Evolutionary conservation across 2,888 invertebrate species (phyloP).

Genomic region (Euproctis similis): DNA sequence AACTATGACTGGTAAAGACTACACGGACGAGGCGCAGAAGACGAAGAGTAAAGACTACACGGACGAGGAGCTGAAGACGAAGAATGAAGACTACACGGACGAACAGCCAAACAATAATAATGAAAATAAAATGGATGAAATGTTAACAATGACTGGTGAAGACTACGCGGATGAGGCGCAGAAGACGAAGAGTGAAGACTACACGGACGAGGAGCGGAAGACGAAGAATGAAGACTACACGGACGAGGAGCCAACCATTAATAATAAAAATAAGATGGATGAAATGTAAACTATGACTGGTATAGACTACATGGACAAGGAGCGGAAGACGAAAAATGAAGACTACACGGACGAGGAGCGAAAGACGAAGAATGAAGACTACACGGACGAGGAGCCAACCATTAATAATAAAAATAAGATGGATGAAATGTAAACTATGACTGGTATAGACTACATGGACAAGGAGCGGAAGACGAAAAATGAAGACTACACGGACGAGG

Average conservation of each 20-base stretch:
- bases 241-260: no score
- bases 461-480: conserved; percentile 2
- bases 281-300: neutral
- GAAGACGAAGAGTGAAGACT: no score
- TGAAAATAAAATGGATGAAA: neutral
- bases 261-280: no score
- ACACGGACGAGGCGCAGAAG: conserved; percentile 7
- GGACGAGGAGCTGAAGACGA: conserved; percentile 1
- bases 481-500: conserved; percentile 4
- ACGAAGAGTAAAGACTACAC: conserved; percentile 4
- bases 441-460: conserved; percentile 1
- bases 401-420: neutral
- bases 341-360: conserved; percentile 1
- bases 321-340: neutral
- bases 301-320: no score
- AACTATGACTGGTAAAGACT: conserved; percentile 3
- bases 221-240: neutral
- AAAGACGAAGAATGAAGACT: neutral
- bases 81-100: conserved; percentile 2
- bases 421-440: conserved; percentile 2
- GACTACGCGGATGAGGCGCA: conserved; percentile 1
- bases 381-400: neutral
- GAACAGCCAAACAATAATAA: neutral
- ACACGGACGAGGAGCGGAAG: neutral
- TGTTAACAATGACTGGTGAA: neutral